phyloP scores from a whole-genome alignment of 2,113 vertebrate species.

The Marcusenius ussheri region DNA sequence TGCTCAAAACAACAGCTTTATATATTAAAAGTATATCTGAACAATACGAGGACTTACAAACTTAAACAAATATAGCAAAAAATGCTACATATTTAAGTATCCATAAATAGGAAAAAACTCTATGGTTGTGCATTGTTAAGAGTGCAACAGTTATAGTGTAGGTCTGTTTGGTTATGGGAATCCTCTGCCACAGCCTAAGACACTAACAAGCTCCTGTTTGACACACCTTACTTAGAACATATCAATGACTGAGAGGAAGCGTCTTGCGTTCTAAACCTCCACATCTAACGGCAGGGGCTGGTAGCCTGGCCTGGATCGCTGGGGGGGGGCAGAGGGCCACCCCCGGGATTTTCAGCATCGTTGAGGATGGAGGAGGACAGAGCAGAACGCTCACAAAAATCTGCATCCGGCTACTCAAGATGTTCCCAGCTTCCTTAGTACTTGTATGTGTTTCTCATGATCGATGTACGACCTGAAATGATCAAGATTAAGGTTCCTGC shows the following conservation, averaged over 20 bases:
- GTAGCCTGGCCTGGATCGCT: conserved; percentile 24
- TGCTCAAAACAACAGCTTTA: conserved; percentile 22
- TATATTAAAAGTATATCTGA: not conserved
- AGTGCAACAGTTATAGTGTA: conserved; percentile 18
- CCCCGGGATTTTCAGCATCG: not conserved
- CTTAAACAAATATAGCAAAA: conserved; percentile 32
- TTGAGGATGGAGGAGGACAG: not conserved
- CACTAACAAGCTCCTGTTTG: not conserved
- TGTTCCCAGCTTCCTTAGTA: not conserved
- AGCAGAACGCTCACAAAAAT: not conserved
- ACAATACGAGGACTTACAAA: conserved; percentile 33
- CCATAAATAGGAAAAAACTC: conserved; percentile 32
- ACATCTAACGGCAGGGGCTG: not conserved
- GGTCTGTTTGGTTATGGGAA: conserved; percentile 53
- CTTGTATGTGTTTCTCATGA: not conserved
- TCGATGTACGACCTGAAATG: not conserved
- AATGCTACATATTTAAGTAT: conserved; percentile 38
- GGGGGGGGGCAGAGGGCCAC: not conserved
- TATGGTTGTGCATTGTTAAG: conserved; percentile 40
- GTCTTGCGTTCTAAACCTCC: not conserved
- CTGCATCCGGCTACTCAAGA: not conserved
- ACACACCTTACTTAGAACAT: not conserved
- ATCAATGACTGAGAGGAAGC: not conserved
- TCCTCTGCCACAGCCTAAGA: not conserved
- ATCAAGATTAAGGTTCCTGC: not conserved